These are phyloP conservation scores for Chelonus formosanus DNA, from an alignment of 2,888 invertebrate genomes.

Conservation along the genomic window DNA sequence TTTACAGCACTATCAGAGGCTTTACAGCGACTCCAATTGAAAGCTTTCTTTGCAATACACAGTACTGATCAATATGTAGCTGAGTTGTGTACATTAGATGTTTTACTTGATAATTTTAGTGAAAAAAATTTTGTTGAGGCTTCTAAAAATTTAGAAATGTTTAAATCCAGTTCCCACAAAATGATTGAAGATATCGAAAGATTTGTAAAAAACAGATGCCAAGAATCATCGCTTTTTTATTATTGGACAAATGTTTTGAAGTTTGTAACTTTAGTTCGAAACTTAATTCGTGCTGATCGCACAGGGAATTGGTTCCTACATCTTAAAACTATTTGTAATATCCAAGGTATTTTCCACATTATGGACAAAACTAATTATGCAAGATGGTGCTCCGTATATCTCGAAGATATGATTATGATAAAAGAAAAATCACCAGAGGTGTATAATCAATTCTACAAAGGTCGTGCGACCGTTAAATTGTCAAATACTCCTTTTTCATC, in stretches of 20 bases:
- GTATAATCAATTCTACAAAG: too few species aligned
- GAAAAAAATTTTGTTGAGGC: not conserved
- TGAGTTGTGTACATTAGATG: constrained; percentile 3
- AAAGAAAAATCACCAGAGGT: constrained; percentile 12
- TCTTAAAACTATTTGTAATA: constrained; percentile 2
- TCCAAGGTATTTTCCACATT: constrained; percentile 10
- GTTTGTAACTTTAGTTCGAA: constrained; percentile 12
- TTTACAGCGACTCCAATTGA: too few species aligned
- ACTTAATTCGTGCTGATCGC: constrained; percentile 21
- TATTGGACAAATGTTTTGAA: constrained; percentile 25
- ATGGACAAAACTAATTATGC: constrained; percentile 10
- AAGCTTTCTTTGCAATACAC: too few species aligned
- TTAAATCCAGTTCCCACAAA: not conserved
- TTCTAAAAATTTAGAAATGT: not conserved
- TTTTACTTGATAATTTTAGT: not conserved
- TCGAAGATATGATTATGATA: constrained; percentile 26
- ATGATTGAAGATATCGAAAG: constrained; percentile 7
- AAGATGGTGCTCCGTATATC: not conserved
- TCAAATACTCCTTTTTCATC: too few species aligned
- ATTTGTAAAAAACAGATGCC: constrained; percentile 3
- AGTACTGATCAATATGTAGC: too few species aligned
- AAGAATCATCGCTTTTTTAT: constrained; percentile 12
- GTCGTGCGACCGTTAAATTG: too few species aligned
- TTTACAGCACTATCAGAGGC: not conserved
- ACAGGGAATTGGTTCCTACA: constrained; percentile 23